Evolutionary conservation across 37 sponge, comb jelly and placozoan species (phyloP).

Genomic region (Spongilla lacustris): DNA sequence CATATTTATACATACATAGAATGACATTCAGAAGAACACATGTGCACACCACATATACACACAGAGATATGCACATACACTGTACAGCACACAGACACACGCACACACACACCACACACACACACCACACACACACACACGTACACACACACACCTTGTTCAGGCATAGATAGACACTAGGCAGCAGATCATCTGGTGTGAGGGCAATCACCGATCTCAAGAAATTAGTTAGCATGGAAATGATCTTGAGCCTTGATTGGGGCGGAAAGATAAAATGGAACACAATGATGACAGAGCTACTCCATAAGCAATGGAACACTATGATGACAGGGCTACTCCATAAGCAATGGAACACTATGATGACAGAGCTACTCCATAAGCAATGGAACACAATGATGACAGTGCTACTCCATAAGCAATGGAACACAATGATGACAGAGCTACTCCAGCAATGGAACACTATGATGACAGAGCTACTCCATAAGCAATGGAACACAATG

Average conservation of each 20-base stretch:
- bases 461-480: not conserved
- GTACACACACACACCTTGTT: constrained; percentile 74
- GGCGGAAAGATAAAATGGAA: not conserved
- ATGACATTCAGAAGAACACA: constrained; percentile 4
- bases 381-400: not conserved
- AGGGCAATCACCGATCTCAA: constrained; percentile 93
- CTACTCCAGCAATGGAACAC: not conserved
- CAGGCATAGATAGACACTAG: constrained; percentile 92
- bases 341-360: not conserved
- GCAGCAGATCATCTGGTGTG: constrained; percentile 81
- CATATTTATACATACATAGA: constrained; percentile 21
- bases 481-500: not conserved
- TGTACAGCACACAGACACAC: constrained; percentile 22
- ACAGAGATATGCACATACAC: constrained; percentile 24
- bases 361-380: too few relatives aligned
- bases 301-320: not conserved
- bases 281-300: not conserved
- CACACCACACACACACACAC: constrained; percentile 33
- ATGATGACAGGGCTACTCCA: not conserved
- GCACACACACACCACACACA: constrained; percentile 6
- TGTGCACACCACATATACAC: not conserved
- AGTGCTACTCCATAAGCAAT: not conserved
- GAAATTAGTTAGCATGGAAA: constrained; percentile 82
- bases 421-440: not conserved
- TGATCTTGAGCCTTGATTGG: constrained; percentile 52